phyloP scores from a whole-genome alignment of 2,797 vertebrate species.

The Eurystomus glaucurus region DNA sequence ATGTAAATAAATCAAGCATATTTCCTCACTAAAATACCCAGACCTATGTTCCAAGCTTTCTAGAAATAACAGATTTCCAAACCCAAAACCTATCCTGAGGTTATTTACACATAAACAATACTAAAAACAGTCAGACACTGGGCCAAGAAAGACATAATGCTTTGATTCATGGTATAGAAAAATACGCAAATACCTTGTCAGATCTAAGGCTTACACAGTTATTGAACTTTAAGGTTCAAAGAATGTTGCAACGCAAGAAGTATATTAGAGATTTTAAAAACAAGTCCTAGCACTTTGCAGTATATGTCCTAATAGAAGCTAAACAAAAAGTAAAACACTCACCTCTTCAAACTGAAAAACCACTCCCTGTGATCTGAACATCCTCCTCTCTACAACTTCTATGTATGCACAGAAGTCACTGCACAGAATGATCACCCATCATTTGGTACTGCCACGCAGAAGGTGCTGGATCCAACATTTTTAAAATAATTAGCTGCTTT shows the following conservation, averaged over 20 bases:
- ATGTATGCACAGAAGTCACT: neutral
- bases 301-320: neutral
- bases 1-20: neutral
- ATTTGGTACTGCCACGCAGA: neutral
- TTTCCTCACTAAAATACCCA: neutral
- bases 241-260: neutral
- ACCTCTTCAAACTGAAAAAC: neutral
- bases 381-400: neutral
- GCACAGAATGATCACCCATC: neutral
- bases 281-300: neutral
- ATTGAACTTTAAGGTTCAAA: neutral
- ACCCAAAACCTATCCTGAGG: neutral
- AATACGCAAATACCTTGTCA: neutral
- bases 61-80: neutral
- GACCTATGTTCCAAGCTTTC: neutral
- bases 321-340: neutral
- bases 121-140: neutral
- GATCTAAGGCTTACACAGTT: neutral
- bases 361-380: neutral
- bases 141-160: neutral
- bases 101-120: neutral
- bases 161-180: neutral
- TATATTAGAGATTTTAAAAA: neutral
- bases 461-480: neutral
- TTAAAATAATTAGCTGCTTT: neutral